A percentile compares a stretch with the other conserved stretches of the same genome.
phyloP scores from a whole-genome alignment of 2,797 vertebrate species.

The Artibeus lituratus region DNA sequence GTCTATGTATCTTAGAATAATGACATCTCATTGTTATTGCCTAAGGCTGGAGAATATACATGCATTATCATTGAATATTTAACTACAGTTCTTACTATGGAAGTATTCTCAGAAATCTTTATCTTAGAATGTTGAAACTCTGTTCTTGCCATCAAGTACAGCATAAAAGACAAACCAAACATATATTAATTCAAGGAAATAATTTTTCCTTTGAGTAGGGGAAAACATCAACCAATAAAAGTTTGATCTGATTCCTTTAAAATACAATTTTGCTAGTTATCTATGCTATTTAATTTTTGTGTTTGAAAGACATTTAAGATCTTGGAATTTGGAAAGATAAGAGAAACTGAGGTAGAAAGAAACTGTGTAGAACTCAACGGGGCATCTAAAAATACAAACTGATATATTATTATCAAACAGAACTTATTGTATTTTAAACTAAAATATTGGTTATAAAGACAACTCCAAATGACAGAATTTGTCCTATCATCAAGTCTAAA shows the following conservation, averaged over 20 bases:
- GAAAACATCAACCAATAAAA: not conserved
- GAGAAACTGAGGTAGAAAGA: not conserved
- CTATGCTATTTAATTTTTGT: not conserved
- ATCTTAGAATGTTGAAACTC: not conserved
- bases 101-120: not conserved
- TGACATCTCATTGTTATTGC: not conserved
- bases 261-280: not conserved
- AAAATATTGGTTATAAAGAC: not conserved
- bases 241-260: not conserved
- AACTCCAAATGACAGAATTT: not conserved
- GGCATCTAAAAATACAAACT: not conserved
- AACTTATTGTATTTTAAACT: conserved; percentile 10
- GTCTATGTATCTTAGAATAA: not conserved
- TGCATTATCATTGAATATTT: not conserved
- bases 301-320: not conserved
- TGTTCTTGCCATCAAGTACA: not conserved
- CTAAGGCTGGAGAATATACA: not conserved
- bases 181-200: conserved; percentile 14
- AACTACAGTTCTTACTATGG: not conserved
- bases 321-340: not conserved
- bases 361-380: not conserved
- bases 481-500: not conserved
- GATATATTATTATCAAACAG: not conserved
- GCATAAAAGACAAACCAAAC: not conserved
- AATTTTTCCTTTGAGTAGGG: not conserved